phyloP scores from a whole-genome alignment of 2,888 invertebrate species.

The Drosophila trichaetosa region DNA sequence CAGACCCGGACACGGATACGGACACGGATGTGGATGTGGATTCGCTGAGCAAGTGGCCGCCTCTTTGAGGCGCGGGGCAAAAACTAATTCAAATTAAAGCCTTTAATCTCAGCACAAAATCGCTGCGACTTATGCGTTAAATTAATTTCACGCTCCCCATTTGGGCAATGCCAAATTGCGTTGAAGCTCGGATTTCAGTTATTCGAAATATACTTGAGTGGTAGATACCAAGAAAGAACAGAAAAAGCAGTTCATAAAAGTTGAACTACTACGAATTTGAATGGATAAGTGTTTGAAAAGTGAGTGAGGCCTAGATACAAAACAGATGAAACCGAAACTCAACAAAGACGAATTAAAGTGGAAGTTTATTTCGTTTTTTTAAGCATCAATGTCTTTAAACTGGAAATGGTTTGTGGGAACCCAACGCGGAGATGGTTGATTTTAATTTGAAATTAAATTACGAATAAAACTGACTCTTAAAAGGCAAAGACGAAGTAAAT shows the following conservation, averaged over 20 bases:
- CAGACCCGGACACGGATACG: slow-evolving; percentile 4
- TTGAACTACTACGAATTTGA: slow-evolving; percentile 1
- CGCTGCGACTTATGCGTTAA: slow-evolving; percentile 44
- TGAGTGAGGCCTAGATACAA: background rate
- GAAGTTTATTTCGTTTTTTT: background rate
- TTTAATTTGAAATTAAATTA: background rate
- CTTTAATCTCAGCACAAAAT: slow-evolving; percentile 51
- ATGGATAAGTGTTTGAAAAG: slow-evolving; percentile 11
- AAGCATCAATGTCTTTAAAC: background rate
- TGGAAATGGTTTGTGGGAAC: background rate
- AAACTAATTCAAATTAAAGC: slow-evolving; percentile 72
- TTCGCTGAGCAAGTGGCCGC: slow-evolving; percentile 12
- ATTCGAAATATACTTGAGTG: background rate
- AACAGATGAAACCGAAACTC: background rate
- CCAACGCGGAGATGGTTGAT: background rate
- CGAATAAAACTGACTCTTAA: background rate
- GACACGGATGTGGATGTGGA: slow-evolving; percentile 26
- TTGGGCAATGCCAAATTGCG: background rate
- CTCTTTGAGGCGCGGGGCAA: background rate
- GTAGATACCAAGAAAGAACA: background rate
- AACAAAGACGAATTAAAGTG: background rate
- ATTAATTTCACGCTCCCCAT: slow-evolving; percentile 41
- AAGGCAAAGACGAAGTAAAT: background rate
- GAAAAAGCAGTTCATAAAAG: background rate
- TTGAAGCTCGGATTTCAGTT: slow-evolving; percentile 1